Evolutionary conservation across 2,113 vertebrate species (phyloP).

Genomic region (Gymnobelideus leadbeateri): DNA sequence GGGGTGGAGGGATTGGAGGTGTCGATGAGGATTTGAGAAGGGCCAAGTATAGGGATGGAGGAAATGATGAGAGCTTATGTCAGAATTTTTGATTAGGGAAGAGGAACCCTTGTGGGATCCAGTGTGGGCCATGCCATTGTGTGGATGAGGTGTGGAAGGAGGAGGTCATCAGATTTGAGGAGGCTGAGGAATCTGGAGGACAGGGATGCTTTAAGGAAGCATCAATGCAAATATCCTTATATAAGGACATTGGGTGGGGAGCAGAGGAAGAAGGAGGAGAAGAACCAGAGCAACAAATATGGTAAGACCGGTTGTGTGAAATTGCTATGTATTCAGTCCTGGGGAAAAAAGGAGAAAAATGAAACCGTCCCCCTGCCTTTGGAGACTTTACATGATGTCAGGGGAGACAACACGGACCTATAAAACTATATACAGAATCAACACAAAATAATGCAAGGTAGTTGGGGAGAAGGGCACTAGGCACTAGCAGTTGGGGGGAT

Average conservation of each 20-base stretch:
- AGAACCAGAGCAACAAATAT: background rate
- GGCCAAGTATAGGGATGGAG: background rate
- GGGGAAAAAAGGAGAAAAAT: background rate
- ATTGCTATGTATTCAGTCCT: background rate
- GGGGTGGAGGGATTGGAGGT: background rate
- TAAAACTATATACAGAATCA: background rate
- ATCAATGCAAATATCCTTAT: background rate
- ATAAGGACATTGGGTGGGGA: rapidly evolving
- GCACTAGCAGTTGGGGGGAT: background rate
- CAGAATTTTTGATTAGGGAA: background rate
- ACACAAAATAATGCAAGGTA: background rate
- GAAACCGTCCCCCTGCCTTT: background rate
- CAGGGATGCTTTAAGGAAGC: background rate
- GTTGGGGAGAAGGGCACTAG: background rate
- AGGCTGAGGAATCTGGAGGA: background rate
- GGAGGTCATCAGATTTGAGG: background rate
- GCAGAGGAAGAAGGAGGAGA: background rate
- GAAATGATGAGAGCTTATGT: background rate
- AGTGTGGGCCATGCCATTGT: background rate
- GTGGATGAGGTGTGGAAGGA: background rate
- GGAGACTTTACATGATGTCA: background rate
- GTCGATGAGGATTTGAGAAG: background rate
- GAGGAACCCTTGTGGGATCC: background rate
- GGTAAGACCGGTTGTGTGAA: background rate
- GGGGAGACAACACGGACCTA: background rate